A percentile compares a stretch with the other conserved stretches of the same genome.
These are phyloP conservation scores for Harpalus rufipes DNA, from an alignment of 2,888 invertebrate species.

Conservation along the genomic window DNA sequence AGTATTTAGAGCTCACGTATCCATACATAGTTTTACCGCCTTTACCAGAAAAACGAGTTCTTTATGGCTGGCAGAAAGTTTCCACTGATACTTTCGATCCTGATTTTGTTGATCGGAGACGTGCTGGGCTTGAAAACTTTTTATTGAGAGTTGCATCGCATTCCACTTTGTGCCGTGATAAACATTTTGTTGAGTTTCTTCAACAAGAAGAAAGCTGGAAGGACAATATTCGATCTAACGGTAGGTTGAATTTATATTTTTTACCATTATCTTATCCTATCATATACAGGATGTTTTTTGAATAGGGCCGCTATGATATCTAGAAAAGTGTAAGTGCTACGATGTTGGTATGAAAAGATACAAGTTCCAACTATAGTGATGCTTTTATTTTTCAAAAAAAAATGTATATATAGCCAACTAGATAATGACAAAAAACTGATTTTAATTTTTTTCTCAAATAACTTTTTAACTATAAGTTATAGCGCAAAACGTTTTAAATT, in stretches of 20 bases:
- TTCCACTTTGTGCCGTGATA: slow-evolving; percentile 85
- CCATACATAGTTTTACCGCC: slow-evolving; percentile 90
- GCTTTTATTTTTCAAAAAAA: too few species aligned
- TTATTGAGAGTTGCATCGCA: slow-evolving; percentile 87
- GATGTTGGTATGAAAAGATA: too few species aligned
- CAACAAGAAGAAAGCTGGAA: slow-evolving; percentile 90
- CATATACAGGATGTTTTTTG: too few species aligned
- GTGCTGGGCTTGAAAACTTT: slow-evolving; percentile 90
- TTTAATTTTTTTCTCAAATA: too few species aligned
- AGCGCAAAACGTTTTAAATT: too few species aligned
- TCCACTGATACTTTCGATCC: slow-evolving; percentile 90
- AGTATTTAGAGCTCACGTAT: slow-evolving; percentile 87
- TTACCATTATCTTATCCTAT: too few species aligned
- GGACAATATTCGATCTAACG: slow-evolving; percentile 87
- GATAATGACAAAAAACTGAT: too few species aligned
- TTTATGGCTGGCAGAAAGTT: slow-evolving; percentile 88
- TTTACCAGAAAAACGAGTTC: slow-evolving; percentile 87
- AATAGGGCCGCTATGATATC: too few species aligned
- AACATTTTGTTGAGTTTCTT: slow-evolving; percentile 87
- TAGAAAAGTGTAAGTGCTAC: too few species aligned
- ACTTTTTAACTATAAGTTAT: too few species aligned
- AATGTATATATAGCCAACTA: too few species aligned
- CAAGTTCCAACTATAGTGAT: too few species aligned
- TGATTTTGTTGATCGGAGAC: slow-evolving; percentile 89
- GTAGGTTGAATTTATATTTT: slow-evolving; percentile 74